Evolutionary conservation across 2,888 invertebrate species (phyloP).

Genomic region (Tridacna crocea): DNA sequence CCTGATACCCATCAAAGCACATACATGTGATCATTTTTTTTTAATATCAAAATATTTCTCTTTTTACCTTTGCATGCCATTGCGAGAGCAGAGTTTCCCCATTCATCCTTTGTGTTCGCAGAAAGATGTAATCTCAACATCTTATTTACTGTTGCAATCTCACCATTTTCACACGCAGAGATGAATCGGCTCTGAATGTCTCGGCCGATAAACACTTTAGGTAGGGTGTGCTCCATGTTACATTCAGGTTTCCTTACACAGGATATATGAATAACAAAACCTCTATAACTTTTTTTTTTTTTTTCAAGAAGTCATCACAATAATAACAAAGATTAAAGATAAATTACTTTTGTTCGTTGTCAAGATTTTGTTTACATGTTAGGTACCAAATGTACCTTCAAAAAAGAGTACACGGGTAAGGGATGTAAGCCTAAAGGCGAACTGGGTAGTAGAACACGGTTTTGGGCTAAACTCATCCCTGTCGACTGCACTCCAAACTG

Average conservation of each 20-base stretch:
- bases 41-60: too few species aligned
- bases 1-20: too few species aligned
- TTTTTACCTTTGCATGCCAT: conserved; percentile 67
- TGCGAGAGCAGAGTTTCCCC: conserved; percentile 67
- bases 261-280: too few species aligned
- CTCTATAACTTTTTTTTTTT: not conserved
- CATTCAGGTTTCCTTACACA: not conserved
- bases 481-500: too few species aligned
- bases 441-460: too few species aligned
- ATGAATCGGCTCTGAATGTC: conserved; percentile 72
- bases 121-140: conserved; percentile 71
- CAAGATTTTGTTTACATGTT: conserved; percentile 67
- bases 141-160: conserved; percentile 75
- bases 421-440: too few species aligned
- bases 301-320: too few species aligned
- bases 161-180: conserved; percentile 70
- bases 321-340: too few species aligned
- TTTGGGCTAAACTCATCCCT: too few species aligned
- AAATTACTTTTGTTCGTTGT: conserved; percentile 45
- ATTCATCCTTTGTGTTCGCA: conserved; percentile 68
- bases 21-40: too few species aligned
- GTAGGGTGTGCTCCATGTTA: conserved; percentile 38
- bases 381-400: conserved; percentile 10
- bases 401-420: too few species aligned
- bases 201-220: conserved; percentile 68